These are phyloP conservation scores for Bombycilla garrulus DNA, from an alignment of 2,113 vertebrate genomes.

Conservation along the genomic window DNA sequence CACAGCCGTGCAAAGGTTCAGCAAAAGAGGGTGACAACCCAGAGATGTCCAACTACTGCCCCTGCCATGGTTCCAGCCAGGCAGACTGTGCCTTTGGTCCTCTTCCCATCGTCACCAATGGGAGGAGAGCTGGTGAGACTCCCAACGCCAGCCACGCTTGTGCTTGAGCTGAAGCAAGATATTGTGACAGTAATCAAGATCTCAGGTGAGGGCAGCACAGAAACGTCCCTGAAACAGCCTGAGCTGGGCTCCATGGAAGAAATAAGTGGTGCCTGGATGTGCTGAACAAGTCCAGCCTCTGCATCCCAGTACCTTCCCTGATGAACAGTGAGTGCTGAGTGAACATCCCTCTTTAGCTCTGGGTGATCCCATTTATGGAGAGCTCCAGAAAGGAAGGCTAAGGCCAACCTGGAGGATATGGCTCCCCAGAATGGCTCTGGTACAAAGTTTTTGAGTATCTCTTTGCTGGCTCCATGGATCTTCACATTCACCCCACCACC, in stretches of 20 bases:
- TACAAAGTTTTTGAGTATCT: background rate
- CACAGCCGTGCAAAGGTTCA: rapidly evolving
- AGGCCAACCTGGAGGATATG: background rate
- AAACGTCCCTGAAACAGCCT: background rate
- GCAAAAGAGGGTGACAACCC: background rate
- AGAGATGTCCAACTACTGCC: background rate
- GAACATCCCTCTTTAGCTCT: background rate
- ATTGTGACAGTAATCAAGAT: background rate
- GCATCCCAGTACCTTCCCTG: background rate
- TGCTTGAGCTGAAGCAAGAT: background rate
- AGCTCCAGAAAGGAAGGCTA: background rate
- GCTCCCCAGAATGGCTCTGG: background rate
- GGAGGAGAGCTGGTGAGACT: background rate
- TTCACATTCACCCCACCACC: background rate
- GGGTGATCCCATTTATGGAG: background rate
- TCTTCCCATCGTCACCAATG: background rate
- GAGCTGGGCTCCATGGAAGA: background rate
- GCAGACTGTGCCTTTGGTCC: background rate
- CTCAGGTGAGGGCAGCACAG: background rate
- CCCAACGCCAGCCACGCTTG: background rate
- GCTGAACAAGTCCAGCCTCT: background rate
- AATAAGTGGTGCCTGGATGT: background rate
- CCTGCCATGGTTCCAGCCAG: background rate
- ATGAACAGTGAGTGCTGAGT: background rate
- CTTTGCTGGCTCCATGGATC: background rate